Base-by-base conservation (phyloP, 2,113 vertebrate species). In the Eonycteris spelaea region DNA sequence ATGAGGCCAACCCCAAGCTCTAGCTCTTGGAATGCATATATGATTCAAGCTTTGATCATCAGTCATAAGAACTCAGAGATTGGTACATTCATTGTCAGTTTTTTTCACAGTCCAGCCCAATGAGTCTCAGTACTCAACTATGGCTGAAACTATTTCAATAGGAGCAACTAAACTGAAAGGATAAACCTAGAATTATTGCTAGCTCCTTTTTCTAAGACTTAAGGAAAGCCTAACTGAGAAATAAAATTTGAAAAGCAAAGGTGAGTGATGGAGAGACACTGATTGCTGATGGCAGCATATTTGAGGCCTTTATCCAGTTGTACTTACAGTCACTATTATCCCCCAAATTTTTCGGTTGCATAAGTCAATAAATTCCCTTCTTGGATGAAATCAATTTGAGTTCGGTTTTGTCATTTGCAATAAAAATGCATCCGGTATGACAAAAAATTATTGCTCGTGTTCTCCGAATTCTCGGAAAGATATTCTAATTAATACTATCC, bases 391-490 rank as follows among this genome's bases (percentile, higher is more conserved):
- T 22, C 24, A 38, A 55, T 71, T 85, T 91, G 53, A 93, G 38
- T 73, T 89, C 35, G n/a, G 21, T 86, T 97, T 91, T 53, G 40
- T 78, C 67, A 95, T 21, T 21, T 92, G 14, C 26, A 68, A 88
- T 91, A 93, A 94, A 95, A 94, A 85, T 33, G 33, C 4, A 88
- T 91, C 9, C 38, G 86, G 63, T 59, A 35, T 75, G 19, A 93
- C 24, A 74, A 67, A 89, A 67, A 55, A 13, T 65, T 35, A 43
- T 43, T 88, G 33, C 15, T 97, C 38, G 30, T 38, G 21, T 82
- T 88, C 91, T 91, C 86, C 78, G 67, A 94, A 95, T 79, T 94
- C n/a, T 86, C 79, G 86, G 30, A 85, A 85, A 85, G 21, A 43
- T 61, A 90, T 57, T 96, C 24, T 90, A 92, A 86, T 90, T 65